A percentile compares a stretch with the other conserved stretches of the same genome.
Evolutionary conservation across 1,140 invertebrate genomes (phyloP).

Genomic region (Apolygus lucorum): DNA sequence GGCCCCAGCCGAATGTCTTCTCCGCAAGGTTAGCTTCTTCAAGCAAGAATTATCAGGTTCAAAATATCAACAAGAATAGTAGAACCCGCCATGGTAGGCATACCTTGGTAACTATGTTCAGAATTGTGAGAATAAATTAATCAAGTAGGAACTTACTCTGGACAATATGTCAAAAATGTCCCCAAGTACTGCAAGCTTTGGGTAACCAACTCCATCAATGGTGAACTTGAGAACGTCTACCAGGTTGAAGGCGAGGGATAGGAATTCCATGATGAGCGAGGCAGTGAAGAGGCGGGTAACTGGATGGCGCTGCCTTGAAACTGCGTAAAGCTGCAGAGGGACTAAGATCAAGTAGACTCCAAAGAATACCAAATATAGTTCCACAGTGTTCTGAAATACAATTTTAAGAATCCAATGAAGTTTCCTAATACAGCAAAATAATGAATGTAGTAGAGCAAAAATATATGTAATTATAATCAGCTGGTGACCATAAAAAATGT

Average conservation of each 20-base stretch:
- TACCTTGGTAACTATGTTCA: too few species aligned
- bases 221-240: constrained; percentile 85
- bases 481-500: background rate
- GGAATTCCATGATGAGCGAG: constrained; percentile 74
- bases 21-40: too few species aligned
- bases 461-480: too few species aligned
- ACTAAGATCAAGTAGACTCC: constrained; percentile 77
- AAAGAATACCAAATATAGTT: constrained; percentile 85
- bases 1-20: too few species aligned
- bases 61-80: too few species aligned
- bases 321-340: constrained; percentile 83
- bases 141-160: constrained; percentile 49
- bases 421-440: too few species aligned
- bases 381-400: constrained; percentile 65
- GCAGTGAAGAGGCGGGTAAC: constrained; percentile 85
- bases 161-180: constrained; percentile 87
- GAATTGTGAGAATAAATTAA: too few species aligned
- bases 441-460: too few species aligned
- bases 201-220: constrained; percentile 76
- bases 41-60: too few species aligned
- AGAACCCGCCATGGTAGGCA: background rate
- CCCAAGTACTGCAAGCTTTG: constrained; percentile 68
- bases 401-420: too few species aligned
- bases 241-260: constrained; percentile 75
- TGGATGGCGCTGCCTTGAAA: constrained; percentile 74